Evolutionary conservation across 1,140 invertebrate species (phyloP), one percentile per base, ranked within the genome.

Genomic region (Drosophila repleta): DNA sequence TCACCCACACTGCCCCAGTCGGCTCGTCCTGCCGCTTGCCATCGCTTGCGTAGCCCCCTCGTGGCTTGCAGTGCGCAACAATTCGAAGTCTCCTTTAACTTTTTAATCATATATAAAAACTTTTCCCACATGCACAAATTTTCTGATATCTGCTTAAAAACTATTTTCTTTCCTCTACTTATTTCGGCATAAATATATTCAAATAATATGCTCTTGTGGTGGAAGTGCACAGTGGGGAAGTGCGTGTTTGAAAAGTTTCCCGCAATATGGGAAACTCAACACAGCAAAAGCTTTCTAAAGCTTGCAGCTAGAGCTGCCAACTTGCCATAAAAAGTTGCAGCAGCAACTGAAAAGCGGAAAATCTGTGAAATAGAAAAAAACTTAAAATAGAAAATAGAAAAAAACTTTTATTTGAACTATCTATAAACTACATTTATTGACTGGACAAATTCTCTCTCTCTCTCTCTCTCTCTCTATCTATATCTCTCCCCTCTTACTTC

Each of bases 321-420:
- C 72, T 71, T 43, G 39, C 18, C 6, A 41, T n/a, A 52, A 49
- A 55, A 18, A 46, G 5, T n/a, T 7, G 11, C 8, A 20, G 32
- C 43, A 13, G 13, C 1, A 11, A 6, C 21, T 11, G 11, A 49
- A 61, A 46, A 52, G 15, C 39, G 13, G 10, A n/a, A 55, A 39
- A 55, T 39, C 24, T 26, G 7, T 3, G 24, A n/a, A 18, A 6
- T n/a, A n/a, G n/a, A n/a, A n/a, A n/a, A n/a, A n/a, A n/a, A n/a
- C n/a, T n/a, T n/a, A n/a, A n/a, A n/a, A n/a, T n/a, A n/a, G n/a
- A n/a, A n/a, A n/a, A n/a, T n/a, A n/a, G n/a, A n/a, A n/a, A n/a
- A n/a, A n/a, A n/a, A n/a, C n/a, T 15, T 43, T 57, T 43, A 93
- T 18, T 72, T 57, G 29, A 71, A 52, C 35, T 49, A 26, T 13